Base-by-base conservation (phyloP, 2,888 invertebrate species). In the Uropetala carovei region DNA sequence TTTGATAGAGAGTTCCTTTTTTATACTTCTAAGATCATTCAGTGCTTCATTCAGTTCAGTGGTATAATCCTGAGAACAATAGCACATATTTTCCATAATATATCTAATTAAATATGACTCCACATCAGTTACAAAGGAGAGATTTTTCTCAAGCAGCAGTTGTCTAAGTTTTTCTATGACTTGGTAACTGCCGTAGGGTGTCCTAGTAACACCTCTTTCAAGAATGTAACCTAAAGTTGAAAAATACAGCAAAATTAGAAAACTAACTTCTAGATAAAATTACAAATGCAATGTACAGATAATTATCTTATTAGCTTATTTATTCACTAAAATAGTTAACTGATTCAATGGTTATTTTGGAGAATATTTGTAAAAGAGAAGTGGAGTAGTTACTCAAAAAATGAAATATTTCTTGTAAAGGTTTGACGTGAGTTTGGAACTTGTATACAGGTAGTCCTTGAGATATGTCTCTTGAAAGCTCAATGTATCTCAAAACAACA, bases 161-260 rank as follows among this genome's bases (percentile, higher is more conserved):
- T 94, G 94, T 92, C 95, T 94, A 92, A 96, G 93, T 84, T 95
- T 95, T 93, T 95, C 95, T 91, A 94, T 93, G 56, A 96, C 95
- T 93, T 95, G 95, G 85, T 94, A 94, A 14, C 96, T 96, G 30
- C 96, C 96, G 93, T 95, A 96, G 0, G 96, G 95, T 92, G 96
- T 95, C n/a, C 95, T 94, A 18, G 95, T 95, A 30, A 96, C 95
- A 16, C 96, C 96, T 75, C 95, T 95, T 93, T 96, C 96, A 30
- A 95, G 95, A 43, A 95, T 95, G 93, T 95, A 95, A 85, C 95
- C 95, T 95, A 85, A 60, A 93, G 83, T 43, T 68, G 64, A 92
- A 58, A 30, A 68, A 10, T 91, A 30, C 92, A 85, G 8, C 43
- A 22, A 14, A 22, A 9, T 91, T 83, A 68, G 93, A 64, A 84